Conservation (phyloP, 2,113 vertebrate species). For the Motacilla tschutschensis region DNA sequence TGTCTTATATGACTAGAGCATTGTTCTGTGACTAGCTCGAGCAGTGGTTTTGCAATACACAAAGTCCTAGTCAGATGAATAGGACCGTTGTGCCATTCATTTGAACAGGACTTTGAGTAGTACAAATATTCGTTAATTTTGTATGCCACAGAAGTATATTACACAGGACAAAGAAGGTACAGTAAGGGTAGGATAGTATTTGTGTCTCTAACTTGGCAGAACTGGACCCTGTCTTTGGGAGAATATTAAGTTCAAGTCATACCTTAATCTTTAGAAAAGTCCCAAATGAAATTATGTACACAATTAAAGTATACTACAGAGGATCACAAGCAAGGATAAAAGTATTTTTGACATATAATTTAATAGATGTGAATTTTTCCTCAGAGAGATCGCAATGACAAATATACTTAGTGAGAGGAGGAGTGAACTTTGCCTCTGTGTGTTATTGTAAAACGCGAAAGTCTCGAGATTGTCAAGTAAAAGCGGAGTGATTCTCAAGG, state of each 20-base stretch:
- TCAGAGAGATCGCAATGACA: background rate
- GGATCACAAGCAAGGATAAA: conserved; percentile 12
- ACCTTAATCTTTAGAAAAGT: conserved; percentile 21
- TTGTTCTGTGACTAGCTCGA: conserved; percentile 47
- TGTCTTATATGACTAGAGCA: conserved; percentile 35
- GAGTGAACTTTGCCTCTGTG: background rate
- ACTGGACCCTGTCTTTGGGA: background rate
- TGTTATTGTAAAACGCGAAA: background rate
- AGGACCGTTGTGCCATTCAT: conserved; percentile 34
- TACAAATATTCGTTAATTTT: conserved; percentile 59
- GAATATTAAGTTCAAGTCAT: conserved; percentile 12
- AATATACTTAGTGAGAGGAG: background rate
- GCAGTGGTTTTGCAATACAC: conserved; percentile 47
- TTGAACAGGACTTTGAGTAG: conserved; percentile 23
- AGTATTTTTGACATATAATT: conserved; percentile 16
- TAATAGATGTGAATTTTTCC: background rate
- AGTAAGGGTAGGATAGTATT: background rate
- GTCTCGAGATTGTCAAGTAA: background rate
- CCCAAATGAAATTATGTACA: background rate
- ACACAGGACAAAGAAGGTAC: background rate
- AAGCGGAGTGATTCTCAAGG: background rate
- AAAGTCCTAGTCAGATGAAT: conserved; percentile 55
- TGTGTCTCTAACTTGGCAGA: conserved; percentile 8
- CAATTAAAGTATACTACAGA: background rate
- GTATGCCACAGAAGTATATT: conserved; percentile 28